Evolutionary conservation across 2,888 invertebrate genomes (phyloP), one percentile per base, ranked within the genome.

Genomic region (Drosophila cracens): DNA sequence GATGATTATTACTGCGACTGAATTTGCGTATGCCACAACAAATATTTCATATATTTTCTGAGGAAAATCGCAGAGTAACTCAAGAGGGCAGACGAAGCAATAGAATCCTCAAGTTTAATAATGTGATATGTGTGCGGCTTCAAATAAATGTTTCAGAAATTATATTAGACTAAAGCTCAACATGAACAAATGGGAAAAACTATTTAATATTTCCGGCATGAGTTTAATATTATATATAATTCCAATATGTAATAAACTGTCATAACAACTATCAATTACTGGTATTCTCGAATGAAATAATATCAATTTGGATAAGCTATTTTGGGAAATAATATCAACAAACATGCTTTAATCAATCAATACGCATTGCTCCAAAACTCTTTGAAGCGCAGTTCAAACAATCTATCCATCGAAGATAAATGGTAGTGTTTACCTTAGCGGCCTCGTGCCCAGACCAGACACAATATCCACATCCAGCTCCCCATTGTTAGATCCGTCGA

Each of bases 351-450:
- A 40, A 21, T 40, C 34, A 29, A 18, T 48, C 18, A 29, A n/a
- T 29, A 25, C 13, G 2, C 18, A 8, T 18, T n/a, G 13, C 25
- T 25, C n/a, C 2, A 11, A 25, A 64, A 25, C 34, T 33, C 11
- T 56, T 49, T 74, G 40, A 59, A 73, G 62, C 52, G 31, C 43
- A 58, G 57, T 13, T 46, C 53, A 70, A 76, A 76, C 51, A 79
- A 51, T 36, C 49, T 40, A 51, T 38, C 43, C 59, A 53, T 48
- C 49, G 13, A 38, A 59, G 31, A 52, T 40, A 33, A 36, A 36
- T 63, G 46, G 38, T 40, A 48, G 64, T 78, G 73, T 81, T 78
- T 78, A 78, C 59, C 78, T 77, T 43, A 0, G 25, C 21, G 34
- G 10, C 63, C 52, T 61, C 59, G 61, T 72, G 77, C 71, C 72